Percentiles rank a stretch among this genome's conserved stretches.
Evolutionary conservation across 2,888 invertebrate species (phyloP).

Genomic region (Agrochola circellaris): DNA sequence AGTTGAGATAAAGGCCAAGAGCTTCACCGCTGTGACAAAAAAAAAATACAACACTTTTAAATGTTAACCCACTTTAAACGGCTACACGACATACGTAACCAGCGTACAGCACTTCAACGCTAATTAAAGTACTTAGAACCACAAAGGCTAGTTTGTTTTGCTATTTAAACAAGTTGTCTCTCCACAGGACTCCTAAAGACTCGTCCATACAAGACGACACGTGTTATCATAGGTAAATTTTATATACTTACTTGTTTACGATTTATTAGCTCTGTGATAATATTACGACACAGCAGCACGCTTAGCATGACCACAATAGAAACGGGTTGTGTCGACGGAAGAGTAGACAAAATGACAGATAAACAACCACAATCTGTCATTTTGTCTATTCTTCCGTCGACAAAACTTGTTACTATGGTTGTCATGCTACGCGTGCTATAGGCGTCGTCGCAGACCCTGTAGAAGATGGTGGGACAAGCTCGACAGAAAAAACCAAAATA

Average conservation of each 20-base stretch:
- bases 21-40: too few relatives aligned
- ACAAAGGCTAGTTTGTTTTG: conserved; percentile 60
- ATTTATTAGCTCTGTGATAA: not conserved
- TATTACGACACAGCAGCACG: not conserved
- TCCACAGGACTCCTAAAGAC: conserved; percentile 18
- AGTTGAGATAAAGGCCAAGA: too few relatives aligned
- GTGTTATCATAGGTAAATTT: not conserved
- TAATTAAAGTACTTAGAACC: conserved; percentile 43
- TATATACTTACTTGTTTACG: not conserved
- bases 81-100: not conserved
- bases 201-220: not conserved
- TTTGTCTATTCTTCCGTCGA: too few relatives aligned
- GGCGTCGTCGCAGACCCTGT: not conserved
- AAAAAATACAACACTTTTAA: not conserved
- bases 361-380: too few relatives aligned
- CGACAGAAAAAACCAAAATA: not conserved
- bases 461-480: not conserved
- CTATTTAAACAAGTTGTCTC: conserved; percentile 41
- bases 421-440: too few relatives aligned
- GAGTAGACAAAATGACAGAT: too few relatives aligned
- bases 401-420: too few relatives aligned
- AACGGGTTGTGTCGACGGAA: too few relatives aligned
- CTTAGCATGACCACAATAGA: too few relatives aligned
- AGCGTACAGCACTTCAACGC: conserved; percentile 32
- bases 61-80: conserved; percentile 16